phyloP scores from a whole-genome alignment of 2,888 invertebrate genomes.

The Drosophila koepferae region DNA sequence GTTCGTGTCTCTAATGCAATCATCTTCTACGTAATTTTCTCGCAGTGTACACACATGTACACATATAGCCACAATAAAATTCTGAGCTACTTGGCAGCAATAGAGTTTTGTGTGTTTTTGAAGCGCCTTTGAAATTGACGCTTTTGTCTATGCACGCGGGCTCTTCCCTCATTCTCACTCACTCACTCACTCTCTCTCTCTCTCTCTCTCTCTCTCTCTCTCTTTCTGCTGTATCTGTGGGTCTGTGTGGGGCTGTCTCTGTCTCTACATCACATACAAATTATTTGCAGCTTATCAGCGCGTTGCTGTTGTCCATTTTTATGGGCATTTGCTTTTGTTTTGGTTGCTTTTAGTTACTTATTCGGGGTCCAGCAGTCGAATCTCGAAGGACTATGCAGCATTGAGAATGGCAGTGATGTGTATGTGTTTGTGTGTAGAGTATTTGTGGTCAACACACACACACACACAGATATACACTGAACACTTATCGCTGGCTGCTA shows the following conservation, averaged over 20 bases:
- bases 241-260: constrained; percentile 1
- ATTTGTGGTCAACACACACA: constrained; percentile 48
- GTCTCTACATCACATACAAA: constrained; percentile 60
- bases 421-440: constrained; percentile 42
- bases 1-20: too few relatives aligned
- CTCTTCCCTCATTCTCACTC: neutral
- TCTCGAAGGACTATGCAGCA: constrained; percentile 31
- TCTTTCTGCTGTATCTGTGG: too few relatives aligned
- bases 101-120: constrained; percentile 58
- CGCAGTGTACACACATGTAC: constrained; percentile 4
- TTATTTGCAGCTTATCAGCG: constrained; percentile 82
- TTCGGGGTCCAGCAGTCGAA: constrained; percentile 18
- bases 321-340: constrained; percentile 76
- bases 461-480: constrained; percentile 12
- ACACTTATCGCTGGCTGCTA: constrained; percentile 67
- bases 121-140: constrained; percentile 74
- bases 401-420: constrained; percentile 45
- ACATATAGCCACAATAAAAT: neutral
- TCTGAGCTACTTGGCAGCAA: constrained; percentile 51
- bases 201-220: neutral
- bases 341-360: constrained; percentile 75
- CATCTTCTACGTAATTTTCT: neutral
- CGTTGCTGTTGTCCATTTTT: constrained; percentile 80
- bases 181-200: neutral
- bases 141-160: constrained; percentile 55